Evolutionary conservation across 2,113 vertebrate genomes (phyloP).

Genomic region (Amphilophus citrinellus): DNA sequence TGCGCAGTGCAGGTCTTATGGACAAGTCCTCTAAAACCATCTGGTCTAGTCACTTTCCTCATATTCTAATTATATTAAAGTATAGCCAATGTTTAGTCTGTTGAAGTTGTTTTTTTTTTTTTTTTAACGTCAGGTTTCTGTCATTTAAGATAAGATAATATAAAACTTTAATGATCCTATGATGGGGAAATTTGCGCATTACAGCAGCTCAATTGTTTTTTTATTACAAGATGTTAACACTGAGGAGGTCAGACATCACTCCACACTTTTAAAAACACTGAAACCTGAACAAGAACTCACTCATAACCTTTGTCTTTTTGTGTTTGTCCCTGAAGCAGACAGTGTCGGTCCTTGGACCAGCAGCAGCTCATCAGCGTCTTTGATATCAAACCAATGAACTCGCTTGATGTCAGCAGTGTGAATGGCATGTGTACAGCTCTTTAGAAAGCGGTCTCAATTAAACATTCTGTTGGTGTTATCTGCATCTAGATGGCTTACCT

Average conservation of each 20-base stretch:
- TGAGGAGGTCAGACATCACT: not conserved
- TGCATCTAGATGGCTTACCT: not conserved
- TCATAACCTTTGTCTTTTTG: not conserved
- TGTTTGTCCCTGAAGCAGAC: not conserved
- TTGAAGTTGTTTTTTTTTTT: not conserved
- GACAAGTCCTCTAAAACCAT: no score
- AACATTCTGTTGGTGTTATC: not conserved
- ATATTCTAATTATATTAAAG: not conserved
- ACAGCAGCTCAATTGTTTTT: not conserved
- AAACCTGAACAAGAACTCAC: not conserved
- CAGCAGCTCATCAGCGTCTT: not conserved
- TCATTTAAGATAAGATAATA: not conserved
- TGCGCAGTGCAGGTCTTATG: no score
- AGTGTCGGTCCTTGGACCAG: not conserved
- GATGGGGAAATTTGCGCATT: no score
- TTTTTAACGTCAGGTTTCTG: not conserved
- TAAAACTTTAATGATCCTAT: no score
- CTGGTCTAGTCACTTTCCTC: not conserved
- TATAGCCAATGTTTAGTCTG: not conserved
- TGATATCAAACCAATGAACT: not conserved
- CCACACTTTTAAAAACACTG: not conserved
- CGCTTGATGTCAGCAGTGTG: not conserved
- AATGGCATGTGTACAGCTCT: not conserved
- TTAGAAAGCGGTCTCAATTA: not conserved
- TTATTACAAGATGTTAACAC: not conserved